Evolutionary conservation across 2,888 invertebrate species (phyloP).

Genomic region (Ceramica pisi): DNA sequence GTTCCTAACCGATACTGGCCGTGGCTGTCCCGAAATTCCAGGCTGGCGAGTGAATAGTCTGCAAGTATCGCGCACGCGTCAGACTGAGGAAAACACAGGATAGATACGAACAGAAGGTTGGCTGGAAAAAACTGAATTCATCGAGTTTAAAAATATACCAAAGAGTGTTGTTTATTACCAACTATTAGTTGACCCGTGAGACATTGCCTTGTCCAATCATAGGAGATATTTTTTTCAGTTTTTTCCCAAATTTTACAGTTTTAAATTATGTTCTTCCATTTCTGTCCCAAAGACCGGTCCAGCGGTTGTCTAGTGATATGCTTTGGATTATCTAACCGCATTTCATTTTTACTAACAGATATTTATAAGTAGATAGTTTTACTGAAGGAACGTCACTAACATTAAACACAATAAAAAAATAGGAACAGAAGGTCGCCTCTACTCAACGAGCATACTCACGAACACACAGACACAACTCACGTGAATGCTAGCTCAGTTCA

Average conservation of each 20-base stretch:
- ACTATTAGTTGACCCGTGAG: background rate
- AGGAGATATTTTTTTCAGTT: too few species aligned
- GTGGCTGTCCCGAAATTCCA: conserved; percentile 52
- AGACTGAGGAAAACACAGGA: conserved; percentile 8
- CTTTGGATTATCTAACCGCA: background rate
- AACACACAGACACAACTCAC: background rate
- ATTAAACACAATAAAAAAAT: background rate
- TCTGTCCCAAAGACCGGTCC: too few species aligned
- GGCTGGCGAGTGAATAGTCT: conserved; percentile 23
- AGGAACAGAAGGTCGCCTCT: conserved; percentile 5
- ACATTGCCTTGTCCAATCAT: too few species aligned
- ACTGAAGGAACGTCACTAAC: background rate
- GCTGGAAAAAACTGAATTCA: background rate
- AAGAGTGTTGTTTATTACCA: background rate
- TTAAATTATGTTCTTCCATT: too few species aligned
- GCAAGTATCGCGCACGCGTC: conserved; percentile 70
- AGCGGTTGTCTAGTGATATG: background rate
- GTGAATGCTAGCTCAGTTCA: too few species aligned
- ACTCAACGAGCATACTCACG: background rate
- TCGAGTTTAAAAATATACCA: background rate
- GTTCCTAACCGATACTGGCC: conserved; percentile 49
- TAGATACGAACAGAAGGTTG: conserved; percentile 16
- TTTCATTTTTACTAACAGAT: too few species aligned
- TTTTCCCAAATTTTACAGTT: too few species aligned
- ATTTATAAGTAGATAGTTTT: background rate